Base-by-base conservation (phyloP, 2,113 vertebrate species). In the Haliaeetus leucogaster region DNA sequence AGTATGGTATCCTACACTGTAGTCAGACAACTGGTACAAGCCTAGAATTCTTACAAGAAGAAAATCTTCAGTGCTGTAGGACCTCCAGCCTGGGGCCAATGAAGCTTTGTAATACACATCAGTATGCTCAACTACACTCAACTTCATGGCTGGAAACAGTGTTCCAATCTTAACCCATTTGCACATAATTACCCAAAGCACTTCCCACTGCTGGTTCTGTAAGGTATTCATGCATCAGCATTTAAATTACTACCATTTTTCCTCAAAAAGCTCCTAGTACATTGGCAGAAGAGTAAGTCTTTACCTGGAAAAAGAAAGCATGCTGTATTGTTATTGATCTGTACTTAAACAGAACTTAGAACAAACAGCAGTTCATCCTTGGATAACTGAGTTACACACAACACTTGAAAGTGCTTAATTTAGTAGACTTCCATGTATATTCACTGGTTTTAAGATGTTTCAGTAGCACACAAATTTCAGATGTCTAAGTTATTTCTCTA, bases 331-430 rank as follows among this genome's bases (percentile, higher is more conserved):
- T 11, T 48, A 71, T 32, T 68, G 11, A 92, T 27, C 43, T 84
- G 19, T 30, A 55, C n/a, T 74, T 59, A 65, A 53, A 47, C 14
- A 62, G n/a, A 80, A 77, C 16, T 29, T 68, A 3, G 5, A 50
- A 27, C 30, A 81, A 91, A 65, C 13, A 82, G 34, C 32, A 67
- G 34, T 9, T 81, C 36, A 59, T 50, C 30, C 30, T 65, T 48
- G 36, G 27, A 56, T 23, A 74, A 52, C 8, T 0, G 0, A 45
- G 13, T 43, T 34, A 72, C 15, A 48, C 2, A 48, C 2, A 89
- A 17, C 58, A 82, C 23, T 76, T 71, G 4, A 1, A 55, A 81
- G 15, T 25, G 25, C 20, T 87, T 45, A 9, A 50, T 71, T 42
- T 63, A 63, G 36, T 40, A 72, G 7, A 11, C 19, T 80, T 55